Evolutionary conservation across 2,888 invertebrate species (phyloP).

Genomic region (Ormyrus rosae): DNA sequence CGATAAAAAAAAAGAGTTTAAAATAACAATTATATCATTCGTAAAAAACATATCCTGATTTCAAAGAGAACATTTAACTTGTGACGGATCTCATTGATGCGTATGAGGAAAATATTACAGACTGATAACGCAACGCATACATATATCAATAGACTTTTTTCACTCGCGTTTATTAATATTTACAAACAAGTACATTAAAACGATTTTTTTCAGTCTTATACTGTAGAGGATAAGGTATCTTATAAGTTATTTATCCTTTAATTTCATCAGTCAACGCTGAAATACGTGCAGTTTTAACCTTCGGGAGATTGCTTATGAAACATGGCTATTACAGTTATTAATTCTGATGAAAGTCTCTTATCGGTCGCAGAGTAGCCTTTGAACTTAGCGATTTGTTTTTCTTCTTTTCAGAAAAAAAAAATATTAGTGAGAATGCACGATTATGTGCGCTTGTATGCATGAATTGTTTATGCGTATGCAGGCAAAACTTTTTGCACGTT

Average conservation of each 20-base stretch:
- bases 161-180: slow-evolving; percentile 62
- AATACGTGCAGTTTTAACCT: slow-evolving; percentile 55
- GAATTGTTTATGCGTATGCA: slow-evolving; percentile 24
- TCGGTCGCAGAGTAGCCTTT: slow-evolving; percentile 40
- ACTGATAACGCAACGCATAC: slow-evolving; percentile 41
- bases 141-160: slow-evolving; percentile 54
- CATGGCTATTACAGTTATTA: slow-evolving; percentile 53
- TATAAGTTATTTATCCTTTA: slow-evolving; percentile 58
- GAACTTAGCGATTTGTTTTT: slow-evolving; percentile 40
- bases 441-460: slow-evolving; percentile 8
- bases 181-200: slow-evolving; percentile 70
- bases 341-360: slow-evolving; percentile 46
- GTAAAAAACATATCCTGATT: slow-evolving; percentile 38
- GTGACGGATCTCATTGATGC: slow-evolving; percentile 8
- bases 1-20: slow-evolving; percentile 17
- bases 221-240: slow-evolving; percentile 66
- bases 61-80: slow-evolving; percentile 22
- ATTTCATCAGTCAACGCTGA: slow-evolving; percentile 58
- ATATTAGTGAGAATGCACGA: slow-evolving; percentile 21
- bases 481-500: slow-evolving; percentile 22
- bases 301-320: slow-evolving; percentile 54
- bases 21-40: slow-evolving; percentile 16
- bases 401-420: slow-evolving; percentile 55
- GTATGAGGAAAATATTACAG: slow-evolving; percentile 39
- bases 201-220: slow-evolving; percentile 72